Evolutionary conservation across 2,797 vertebrate genomes (phyloP), one percentile per base, ranked within the genome.

Genomic region (Micromesistius poutassou): DNA sequence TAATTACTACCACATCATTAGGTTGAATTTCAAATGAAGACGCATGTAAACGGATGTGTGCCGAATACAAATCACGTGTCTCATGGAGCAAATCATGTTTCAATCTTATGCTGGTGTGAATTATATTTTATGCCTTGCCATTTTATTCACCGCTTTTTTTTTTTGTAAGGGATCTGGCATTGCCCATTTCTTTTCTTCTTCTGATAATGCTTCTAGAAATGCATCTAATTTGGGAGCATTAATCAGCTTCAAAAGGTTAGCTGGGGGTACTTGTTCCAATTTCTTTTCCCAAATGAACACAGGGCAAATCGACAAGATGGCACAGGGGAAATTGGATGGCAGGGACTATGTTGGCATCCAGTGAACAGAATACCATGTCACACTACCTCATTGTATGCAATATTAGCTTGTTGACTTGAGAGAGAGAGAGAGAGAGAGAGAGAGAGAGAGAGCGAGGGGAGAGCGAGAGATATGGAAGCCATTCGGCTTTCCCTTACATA

Each of bases 241-340:
- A 90, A 90, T 92, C 86, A 91, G 80, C 78, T 82, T 86, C 82
- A 82, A 91, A 92, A 93, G 90, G 89, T 93, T 87, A 91, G 81
- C 77, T 28, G 46, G 79, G 80, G 83, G 79, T 86, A 62, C 55
- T 86, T 88, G 87, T 30, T 71, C 25, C 25, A 31, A 31, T 30
- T 78, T 80, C 77, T 80, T 82, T 81, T 90, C 77, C 85, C 89
- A 87, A 89, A 88, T 89, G 87, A 90, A 90, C 80, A 85, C 83
- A 82, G 88, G 84, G 80, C 85, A 90, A 89, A 87, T 86, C 88
- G 55, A 25, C 90, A 90, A 89, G 84, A 91, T 88, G 90, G 85
- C 89, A 88, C 85, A 86, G 86, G 77, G 81, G 86, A 62, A 62
- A 62, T 81, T 88, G 79, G 87, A 86, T 85, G 81, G 85, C 85